Evolutionary conservation across 2,797 vertebrate species (phyloP).

Genomic region (Poeciliopsis gracilis): DNA sequence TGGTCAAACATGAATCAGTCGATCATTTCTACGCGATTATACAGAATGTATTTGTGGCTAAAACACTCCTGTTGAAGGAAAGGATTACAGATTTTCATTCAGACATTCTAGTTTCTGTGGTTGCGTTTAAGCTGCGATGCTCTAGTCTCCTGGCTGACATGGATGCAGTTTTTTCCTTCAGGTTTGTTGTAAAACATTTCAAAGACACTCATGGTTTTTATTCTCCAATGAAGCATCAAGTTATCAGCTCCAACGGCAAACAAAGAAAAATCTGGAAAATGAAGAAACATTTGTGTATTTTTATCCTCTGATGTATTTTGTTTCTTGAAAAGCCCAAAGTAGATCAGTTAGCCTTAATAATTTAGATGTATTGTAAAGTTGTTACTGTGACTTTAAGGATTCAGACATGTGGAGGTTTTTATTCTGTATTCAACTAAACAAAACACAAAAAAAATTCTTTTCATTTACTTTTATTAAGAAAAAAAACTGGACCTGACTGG

Average conservation of each 20-base stretch:
- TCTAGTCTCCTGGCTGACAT: constrained; percentile 13
- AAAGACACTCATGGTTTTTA: background rate
- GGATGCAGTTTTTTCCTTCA: constrained; percentile 14
- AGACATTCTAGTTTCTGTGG: background rate
- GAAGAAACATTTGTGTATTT: background rate
- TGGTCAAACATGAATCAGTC: constrained; percentile 4
- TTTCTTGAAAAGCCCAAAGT: background rate
- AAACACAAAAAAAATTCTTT: background rate
- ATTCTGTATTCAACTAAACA: background rate
- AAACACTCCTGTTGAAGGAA: background rate
- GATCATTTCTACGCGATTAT: background rate
- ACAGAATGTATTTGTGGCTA: constrained; percentile 1
- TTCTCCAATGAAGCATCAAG: background rate
- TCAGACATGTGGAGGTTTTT: background rate
- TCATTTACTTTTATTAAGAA: background rate
- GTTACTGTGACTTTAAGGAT: background rate
- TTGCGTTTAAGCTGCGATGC: constrained; percentile 3
- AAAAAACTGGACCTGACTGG: constrained; percentile 59
- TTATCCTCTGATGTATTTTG: background rate
- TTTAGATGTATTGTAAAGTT: background rate
- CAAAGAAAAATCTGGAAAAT: background rate
- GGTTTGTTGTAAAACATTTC: constrained; percentile 8
- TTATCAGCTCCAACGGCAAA: background rate
- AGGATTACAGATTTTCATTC: background rate
- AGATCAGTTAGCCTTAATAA: constrained; percentile 2